Percentiles rank a stretch among this genome's conserved stretches.
Conservation (phyloP, 92 coral and sea anemone species). For the Scolanthus callimorphus region DNA sequence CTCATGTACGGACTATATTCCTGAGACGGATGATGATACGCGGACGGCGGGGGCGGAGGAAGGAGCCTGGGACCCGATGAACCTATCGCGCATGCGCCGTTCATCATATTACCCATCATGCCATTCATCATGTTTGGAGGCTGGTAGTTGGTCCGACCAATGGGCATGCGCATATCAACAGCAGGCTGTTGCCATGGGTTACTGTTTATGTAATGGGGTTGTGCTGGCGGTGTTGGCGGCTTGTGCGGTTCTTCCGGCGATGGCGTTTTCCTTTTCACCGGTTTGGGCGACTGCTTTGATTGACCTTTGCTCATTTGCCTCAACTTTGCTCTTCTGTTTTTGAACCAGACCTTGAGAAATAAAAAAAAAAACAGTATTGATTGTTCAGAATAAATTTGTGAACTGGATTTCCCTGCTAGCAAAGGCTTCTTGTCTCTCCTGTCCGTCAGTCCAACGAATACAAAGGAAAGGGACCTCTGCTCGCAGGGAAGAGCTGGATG, state of each 20-base stretch:
- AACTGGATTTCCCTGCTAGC: too few relatives aligned
- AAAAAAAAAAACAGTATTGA: too few relatives aligned
- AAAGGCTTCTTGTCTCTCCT: too few relatives aligned
- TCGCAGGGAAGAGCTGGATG: too few relatives aligned
- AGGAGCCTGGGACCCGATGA: conserved; percentile 41
- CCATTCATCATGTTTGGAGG: conserved; percentile 49
- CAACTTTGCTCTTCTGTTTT: conserved; percentile 91
- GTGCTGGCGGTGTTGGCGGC: conserved; percentile 25
- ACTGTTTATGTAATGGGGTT: conserved; percentile 23
- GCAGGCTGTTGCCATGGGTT: conserved; percentile 48
- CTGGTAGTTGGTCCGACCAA: conserved; percentile 27
- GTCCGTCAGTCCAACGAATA: too few relatives aligned
- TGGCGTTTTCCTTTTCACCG: conserved; percentile 68
- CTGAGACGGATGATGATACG: conserved; percentile 41
- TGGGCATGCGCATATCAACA: conserved; percentile 24
- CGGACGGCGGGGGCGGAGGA: conserved; percentile 43
- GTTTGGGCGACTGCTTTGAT: conserved; percentile 70
- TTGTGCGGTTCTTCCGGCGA: conserved; percentile 43
- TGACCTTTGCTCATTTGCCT: conserved; percentile 88
- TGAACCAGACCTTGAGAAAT: conserved; percentile 84
- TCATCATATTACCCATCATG: conserved; percentile 44
- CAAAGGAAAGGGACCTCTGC: too few relatives aligned
- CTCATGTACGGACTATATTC: conserved; percentile 43
- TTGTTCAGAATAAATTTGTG: too few relatives aligned
- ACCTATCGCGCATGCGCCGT: conserved; percentile 42